Conservation (phyloP, 1,140 invertebrate genomes). For the Stegodyphus mimosarum region DNA sequence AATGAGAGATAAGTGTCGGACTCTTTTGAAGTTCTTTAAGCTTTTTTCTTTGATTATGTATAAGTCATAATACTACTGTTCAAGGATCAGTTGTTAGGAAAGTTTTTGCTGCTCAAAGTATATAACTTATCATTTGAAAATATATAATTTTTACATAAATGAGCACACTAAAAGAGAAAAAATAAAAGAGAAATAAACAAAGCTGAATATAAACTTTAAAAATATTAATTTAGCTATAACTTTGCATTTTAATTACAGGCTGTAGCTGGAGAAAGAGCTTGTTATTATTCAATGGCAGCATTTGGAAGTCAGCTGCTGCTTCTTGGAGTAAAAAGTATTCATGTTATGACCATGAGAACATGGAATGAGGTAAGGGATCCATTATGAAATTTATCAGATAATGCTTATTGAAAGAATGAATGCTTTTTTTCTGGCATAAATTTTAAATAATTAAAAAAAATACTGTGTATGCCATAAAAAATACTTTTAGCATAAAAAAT, state of each 20-base stretch:
- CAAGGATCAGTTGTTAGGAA: no score
- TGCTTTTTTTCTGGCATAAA: neutral
- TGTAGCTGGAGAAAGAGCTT: constrained; percentile 84
- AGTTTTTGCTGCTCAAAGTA: no score
- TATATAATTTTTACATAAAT: no score
- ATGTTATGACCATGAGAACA: constrained; percentile 82
- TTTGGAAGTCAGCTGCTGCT: constrained; percentile 80
- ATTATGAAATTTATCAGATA: neutral
- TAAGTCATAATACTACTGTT: no score
- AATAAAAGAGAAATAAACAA: neutral
- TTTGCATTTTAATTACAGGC: constrained; percentile 73
- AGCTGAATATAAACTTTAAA: neutral
- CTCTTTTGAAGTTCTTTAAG: no score
- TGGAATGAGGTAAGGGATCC: constrained; percentile 77
- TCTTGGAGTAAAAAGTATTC: constrained; percentile 83
- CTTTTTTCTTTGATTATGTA: no score
- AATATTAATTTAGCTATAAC: neutral
- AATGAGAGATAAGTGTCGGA: no score
- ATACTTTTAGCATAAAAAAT: no score
- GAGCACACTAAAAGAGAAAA: no score
- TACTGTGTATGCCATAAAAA: neutral
- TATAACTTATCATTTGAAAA: no score
- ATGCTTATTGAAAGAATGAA: neutral
- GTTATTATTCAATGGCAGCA: constrained; percentile 89
- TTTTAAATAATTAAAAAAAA: neutral